These are phyloP conservation scores for Salminus brasiliensis DNA, from an alignment of 2,113 vertebrate genomes.

Conservation along the genomic window DNA sequence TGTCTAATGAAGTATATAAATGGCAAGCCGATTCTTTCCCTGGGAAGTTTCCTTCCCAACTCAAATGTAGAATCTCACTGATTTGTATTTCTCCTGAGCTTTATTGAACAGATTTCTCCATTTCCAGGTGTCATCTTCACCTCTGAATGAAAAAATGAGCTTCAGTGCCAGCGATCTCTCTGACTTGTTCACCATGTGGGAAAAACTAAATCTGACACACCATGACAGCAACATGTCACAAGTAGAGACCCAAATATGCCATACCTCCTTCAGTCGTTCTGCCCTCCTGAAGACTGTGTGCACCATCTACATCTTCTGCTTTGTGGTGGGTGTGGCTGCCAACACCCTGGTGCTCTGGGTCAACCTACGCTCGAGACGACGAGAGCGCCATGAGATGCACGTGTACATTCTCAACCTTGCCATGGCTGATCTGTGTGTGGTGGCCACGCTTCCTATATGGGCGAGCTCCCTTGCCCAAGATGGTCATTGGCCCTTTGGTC, in stretches of 20 bases:
- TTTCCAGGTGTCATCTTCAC: constrained; percentile 38
- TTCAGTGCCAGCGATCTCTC: constrained; percentile 67
- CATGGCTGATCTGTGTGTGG: constrained; percentile 88
- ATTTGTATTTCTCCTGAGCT: neutral
- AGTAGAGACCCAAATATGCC: constrained; percentile 77
- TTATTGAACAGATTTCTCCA: neutral
- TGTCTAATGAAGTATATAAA: no score
- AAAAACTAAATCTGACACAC: constrained; percentile 83
- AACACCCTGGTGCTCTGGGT: constrained; percentile 94
- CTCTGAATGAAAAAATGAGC: constrained; percentile 68
- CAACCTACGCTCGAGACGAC: constrained; percentile 83
- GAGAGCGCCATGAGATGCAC: constrained; percentile 89
- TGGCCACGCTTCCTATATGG: constrained; percentile 92
- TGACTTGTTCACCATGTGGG: constrained; percentile 76
- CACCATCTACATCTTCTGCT: constrained; percentile 91
- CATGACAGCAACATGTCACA: constrained; percentile 75
- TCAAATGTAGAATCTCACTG: no score
- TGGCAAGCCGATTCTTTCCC: no score
- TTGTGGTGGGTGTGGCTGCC: constrained; percentile 86
- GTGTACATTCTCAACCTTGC: constrained; percentile 93
- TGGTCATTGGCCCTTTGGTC: constrained; percentile 91
- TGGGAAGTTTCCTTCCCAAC: no score
- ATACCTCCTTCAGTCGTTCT: constrained; percentile 76
- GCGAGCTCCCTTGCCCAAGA: constrained; percentile 87
- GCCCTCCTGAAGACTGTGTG: constrained; percentile 85